These are phyloP conservation scores for Phenganax subtilis DNA, from an alignment of 92 coral and sea anemone genomes.

Conservation along the genomic window DNA sequence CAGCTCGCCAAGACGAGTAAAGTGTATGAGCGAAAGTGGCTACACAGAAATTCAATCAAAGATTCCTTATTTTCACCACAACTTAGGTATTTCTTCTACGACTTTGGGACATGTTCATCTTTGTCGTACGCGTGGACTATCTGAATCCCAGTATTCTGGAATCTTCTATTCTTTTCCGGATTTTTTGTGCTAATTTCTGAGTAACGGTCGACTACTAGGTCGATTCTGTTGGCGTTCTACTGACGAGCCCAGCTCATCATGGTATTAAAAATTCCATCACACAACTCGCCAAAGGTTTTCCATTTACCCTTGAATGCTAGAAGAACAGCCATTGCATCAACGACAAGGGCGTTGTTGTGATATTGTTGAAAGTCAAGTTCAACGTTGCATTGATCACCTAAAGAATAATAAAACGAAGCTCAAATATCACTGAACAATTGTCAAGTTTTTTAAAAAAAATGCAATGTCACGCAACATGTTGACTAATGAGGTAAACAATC, in stretches of 20 bases:
- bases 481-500: too few relatives aligned
- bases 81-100: constrained; percentile 33
- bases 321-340: constrained; percentile 38
- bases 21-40: too few relatives aligned
- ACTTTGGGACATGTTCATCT: constrained; percentile 31
- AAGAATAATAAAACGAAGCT: background rate
- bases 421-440: too few relatives aligned
- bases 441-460: too few relatives aligned
- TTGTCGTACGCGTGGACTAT: constrained; percentile 31
- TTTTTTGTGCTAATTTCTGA: constrained; percentile 34
- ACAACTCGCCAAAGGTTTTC: constrained; percentile 38
- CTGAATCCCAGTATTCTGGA: constrained; percentile 17
- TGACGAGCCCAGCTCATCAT: background rate
- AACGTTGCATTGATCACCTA: background rate
- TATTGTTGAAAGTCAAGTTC: background rate
- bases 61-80: too few relatives aligned
- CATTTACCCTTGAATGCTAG: constrained; percentile 32
- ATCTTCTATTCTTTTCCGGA: constrained; percentile 31
- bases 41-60: too few relatives aligned
- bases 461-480: too few relatives aligned
- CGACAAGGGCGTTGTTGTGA: constrained; percentile 11
- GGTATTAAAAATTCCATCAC: constrained; percentile 10
- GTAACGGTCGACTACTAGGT: constrained; percentile 28
- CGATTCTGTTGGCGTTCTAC: constrained; percentile 5
- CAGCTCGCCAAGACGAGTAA: too few relatives aligned